These are phyloP conservation scores for Gadus macrocephalus DNA, from an alignment of 2,113 vertebrate species.

Conservation along the genomic window DNA sequence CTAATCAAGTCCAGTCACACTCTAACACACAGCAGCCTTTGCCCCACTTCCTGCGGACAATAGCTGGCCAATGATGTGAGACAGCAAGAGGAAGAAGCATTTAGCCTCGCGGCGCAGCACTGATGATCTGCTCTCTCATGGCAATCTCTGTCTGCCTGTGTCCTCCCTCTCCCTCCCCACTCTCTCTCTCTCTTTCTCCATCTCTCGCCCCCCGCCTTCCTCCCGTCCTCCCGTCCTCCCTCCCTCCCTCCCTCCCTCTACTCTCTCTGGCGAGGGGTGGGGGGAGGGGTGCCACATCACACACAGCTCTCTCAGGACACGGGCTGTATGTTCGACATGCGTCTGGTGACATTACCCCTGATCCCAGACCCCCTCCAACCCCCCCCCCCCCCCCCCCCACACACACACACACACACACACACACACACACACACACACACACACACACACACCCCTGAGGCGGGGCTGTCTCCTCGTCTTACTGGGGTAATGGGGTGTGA, in stretches of 20 bases:
- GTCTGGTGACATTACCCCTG: conserved; percentile 68
- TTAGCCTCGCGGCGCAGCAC: conserved; percentile 56
- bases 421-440: conserved; percentile 9
- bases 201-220: not conserved
- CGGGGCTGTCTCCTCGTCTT: conserved; percentile 62
- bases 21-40: conserved; percentile 15
- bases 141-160: too few species aligned
- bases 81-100: conserved; percentile 57
- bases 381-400: not conserved
- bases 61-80: conserved; percentile 59
- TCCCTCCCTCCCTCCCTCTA: too few species aligned
- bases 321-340: conserved; percentile 68
- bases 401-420: conserved; percentile 22
- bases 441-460: conserved; percentile 32
- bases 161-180: not conserved
- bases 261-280: conserved; percentile 27
- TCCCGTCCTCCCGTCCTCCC: conserved; percentile 30
- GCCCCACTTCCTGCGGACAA: conserved; percentile 50
- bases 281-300: conserved; percentile 61
- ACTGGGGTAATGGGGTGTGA: conserved; percentile 68
- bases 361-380: conserved; percentile 29
- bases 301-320: conserved; percentile 66
- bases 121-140: conserved; percentile 38
- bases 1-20: conserved; percentile 1
- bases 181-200: not conserved